phyloP scores from a whole-genome alignment of 2,113 vertebrate species.

The Hucho hucho region DNA sequence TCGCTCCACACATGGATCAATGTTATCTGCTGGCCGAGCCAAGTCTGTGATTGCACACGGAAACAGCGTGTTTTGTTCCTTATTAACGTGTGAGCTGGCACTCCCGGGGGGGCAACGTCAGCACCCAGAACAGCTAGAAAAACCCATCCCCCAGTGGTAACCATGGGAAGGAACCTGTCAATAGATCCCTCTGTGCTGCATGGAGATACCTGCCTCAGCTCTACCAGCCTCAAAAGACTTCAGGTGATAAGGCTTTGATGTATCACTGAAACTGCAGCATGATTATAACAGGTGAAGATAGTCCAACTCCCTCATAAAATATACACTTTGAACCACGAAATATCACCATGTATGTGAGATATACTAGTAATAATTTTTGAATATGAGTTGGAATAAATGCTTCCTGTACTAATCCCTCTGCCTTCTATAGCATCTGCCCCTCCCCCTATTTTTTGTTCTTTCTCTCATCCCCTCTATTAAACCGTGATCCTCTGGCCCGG shows the following conservation, averaged over 20 bases:
- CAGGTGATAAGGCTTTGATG: too few relatives aligned
- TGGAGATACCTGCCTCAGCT: not conserved
- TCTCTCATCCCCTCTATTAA: not conserved
- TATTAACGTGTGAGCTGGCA: slow-evolving; percentile 36
- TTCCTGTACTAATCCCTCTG: not conserved
- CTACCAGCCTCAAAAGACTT: too few relatives aligned
- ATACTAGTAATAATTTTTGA: too few relatives aligned
- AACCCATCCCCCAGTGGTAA: slow-evolving; percentile 20
- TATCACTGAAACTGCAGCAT: too few relatives aligned
- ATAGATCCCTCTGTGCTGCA: slow-evolving; percentile 31
- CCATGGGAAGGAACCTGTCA: slow-evolving; percentile 32
- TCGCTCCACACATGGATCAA: slow-evolving; percentile 41
- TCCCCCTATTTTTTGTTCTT: not conserved
- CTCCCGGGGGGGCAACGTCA: slow-evolving; percentile 26
- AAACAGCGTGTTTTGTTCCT: slow-evolving; percentile 39
- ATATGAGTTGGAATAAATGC: not conserved
- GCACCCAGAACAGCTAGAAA: slow-evolving; percentile 11
- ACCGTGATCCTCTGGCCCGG: not conserved
- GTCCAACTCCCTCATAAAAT: too few relatives aligned
- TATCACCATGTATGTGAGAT: too few relatives aligned
- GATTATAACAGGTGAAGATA: too few relatives aligned
- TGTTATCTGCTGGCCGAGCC: slow-evolving; percentile 39
- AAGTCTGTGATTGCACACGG: slow-evolving; percentile 31
- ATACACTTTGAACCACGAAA: too few relatives aligned
- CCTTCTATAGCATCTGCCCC: not conserved